Base-by-base conservation (phyloP, 2,113 vertebrate species). In the Hemiprocne comata region DNA sequence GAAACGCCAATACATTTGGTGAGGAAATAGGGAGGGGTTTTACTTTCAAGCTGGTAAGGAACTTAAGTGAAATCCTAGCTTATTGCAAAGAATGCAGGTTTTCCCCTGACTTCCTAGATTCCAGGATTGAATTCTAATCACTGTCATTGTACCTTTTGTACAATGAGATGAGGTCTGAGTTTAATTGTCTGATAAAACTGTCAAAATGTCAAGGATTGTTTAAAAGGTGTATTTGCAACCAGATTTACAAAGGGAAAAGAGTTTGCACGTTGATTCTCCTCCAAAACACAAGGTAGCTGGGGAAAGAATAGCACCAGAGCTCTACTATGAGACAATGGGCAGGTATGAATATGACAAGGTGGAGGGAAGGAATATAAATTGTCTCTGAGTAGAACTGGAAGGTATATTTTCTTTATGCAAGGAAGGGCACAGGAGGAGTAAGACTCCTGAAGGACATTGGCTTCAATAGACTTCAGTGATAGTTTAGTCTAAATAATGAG, bases 1-100 rank as follows among this genome's bases (percentile, higher is more conserved):
- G 61, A 95, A 87, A 93, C 53, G 44, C n/a, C 83, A 87, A 78
- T 86, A 67, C 17, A 44, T 88, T 86, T 77, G 55, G 42, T 90
- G 58, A 44, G 33, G n/a, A 91, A 87, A 44, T 8, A 2, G 14
- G 36, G 24, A 61, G 31, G 18, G 7, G 25, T 2, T 17, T 73
- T 71, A 64, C 64, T 53, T 5, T 65, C 48, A 90, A 64, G 16
- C 34, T 91, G 34, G 51, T 72, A 44, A 86, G 60, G 33, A 92
- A 77, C 55, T 55, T 74, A 24, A 87, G 31, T 82, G 70, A 82
- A 95, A 79, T 79, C 28, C 34, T 33, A 64, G 38, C 28, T 67
- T 80, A 75, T 10, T 90, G 57, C 40, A 89, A 21, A 65, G 11
- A 42, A 13, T 44, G 17, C 24, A 85, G 24, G 26, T 61, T 89